Evolutionary conservation across 2,888 invertebrate genomes (phyloP), one percentile per base, ranked within the genome.

Genomic region (Neria commutata): DNA sequence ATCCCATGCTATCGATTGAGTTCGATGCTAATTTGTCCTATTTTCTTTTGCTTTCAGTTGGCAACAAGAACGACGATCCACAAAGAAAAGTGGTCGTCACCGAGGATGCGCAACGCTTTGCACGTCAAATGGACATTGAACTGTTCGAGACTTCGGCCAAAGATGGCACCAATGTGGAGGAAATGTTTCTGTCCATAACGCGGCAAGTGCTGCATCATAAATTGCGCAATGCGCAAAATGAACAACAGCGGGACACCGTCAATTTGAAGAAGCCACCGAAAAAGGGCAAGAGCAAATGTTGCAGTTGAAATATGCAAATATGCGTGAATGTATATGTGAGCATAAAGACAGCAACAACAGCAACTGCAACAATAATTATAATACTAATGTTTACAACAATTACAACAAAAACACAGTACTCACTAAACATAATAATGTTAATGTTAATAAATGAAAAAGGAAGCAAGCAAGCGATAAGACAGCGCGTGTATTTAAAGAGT

Each of bases 141-240:
- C 84, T 98, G 69, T 98, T 95, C 83, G 99, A 99, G 85, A 98
- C 99, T 66, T 97, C 96, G 79, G 99, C 99, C 79, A 99, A 98
- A 86, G 97, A 98, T 81, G 98, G 98, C 83, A 90, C 95, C 75
- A 98, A 98, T 85, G 98, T 99, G 57, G 98, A 98, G 85, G 97
- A 98, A 85, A 98, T 97, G 89, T 88, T 89, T 82, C 84, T 89
- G 78, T 87, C 88, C 68, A 88, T 90, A 72, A 90, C 90, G 62
- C 72, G 78, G 66, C 81, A 82, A 75, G 82, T 82, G 65, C 70
- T 82, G 54, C 75, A 78, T 59, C 80, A 82, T 65, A 82, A 82
- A 72, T 67, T 82, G 63, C 74, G 78, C 62, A 79, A 71, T 66
- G 80, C 81, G 62, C 74, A 79, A 63, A 78, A 80, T 60, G 81